Base-by-base conservation (phyloP, 2,113 vertebrate genomes). In the Sorex araneus region DNA sequence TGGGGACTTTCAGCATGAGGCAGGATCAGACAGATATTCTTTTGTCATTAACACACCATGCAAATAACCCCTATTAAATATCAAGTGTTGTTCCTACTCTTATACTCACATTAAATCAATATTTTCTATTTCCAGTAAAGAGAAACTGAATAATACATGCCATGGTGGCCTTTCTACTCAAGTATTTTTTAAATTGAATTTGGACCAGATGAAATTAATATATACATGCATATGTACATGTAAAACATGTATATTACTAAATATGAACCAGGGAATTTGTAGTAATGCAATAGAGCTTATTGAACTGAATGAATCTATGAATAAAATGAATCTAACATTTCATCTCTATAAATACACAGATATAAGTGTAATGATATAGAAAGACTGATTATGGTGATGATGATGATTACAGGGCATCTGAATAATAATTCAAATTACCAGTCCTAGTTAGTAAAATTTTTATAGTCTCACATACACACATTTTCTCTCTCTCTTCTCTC, bases 71-170 rank as follows among this genome's bases (percentile, higher is more conserved):
- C 81, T 84, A 34, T 57, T 57, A 27, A 57, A 36, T 43, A 70
- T 57, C 88, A 60, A 77, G n/a, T 50, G 63, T 23, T 89, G 70
- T 25, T 71, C 75, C 1, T 40, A 43, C n/a, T 87, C 73, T 87
- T 74, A 92, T 81, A 73, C 30, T 64, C 86, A 89, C 63, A 80
- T 91, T 36, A 79, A 92, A 89, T 87, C 36, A 93, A 77, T 54
- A 84, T 63, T 36, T 57, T 40, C 47, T 92, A 81, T 91, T 91
- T 77, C 30, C 74, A 87, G 40, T 50, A 74, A 95, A 93, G 60
- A 87, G n/a, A 87, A 80, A 81, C 32, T 63, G 45, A 84, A 45
- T 27, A 67, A 86, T 69, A 71, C 19, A 30, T 84, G 64, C 47
- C 57, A 76, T 0, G 27, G 69, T 18, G 40, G 66, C 69, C 8